A percentile compares a stretch with the other conserved stretches of the same genome.
phyloP scores from a whole-genome alignment of 2,888 invertebrate genomes.

The Amaurobius ferox region DNA sequence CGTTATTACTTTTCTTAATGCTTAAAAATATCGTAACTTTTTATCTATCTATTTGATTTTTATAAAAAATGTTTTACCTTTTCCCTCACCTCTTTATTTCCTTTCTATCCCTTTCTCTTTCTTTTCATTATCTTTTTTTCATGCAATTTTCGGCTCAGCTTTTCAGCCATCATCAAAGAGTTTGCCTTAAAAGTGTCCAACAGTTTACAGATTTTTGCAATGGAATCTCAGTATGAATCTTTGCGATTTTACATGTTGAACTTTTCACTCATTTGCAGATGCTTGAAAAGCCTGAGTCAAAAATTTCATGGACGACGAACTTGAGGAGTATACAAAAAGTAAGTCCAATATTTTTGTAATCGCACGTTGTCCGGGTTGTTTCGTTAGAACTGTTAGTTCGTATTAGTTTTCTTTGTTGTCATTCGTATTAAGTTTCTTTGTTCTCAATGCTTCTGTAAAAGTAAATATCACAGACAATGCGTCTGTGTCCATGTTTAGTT shows the following conservation, averaged over 20 bases:
- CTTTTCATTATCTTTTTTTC: slow-evolving; percentile 4
- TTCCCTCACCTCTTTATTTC: not conserved
- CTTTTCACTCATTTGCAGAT: slow-evolving; percentile 30
- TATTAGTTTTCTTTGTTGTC: not conserved
- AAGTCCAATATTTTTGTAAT: slow-evolving; percentile 27
- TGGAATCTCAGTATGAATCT: not conserved
- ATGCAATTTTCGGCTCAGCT: slow-evolving; percentile 20
- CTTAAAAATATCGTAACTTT: not conserved
- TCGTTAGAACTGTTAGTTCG: not conserved
- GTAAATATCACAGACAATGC: no score
- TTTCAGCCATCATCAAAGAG: slow-evolving; percentile 21
- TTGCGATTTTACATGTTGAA: not conserved
- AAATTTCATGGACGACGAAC: not conserved
- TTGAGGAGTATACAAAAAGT: slow-evolving; percentile 14
- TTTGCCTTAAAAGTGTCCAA: not conserved
- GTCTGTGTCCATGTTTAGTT: no score
- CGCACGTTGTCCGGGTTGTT: not conserved
- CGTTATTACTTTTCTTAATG: no score
- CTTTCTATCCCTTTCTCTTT: slow-evolving; percentile 28
- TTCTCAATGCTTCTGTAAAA: no score
- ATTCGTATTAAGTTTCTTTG: no score
- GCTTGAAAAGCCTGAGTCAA: slow-evolving; percentile 18
- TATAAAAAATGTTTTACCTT: not conserved
- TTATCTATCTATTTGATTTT: not conserved
- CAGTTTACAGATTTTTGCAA: not conserved